A percentile compares a stretch with the other conserved stretches of the same genome.
Evolutionary conservation across 2,797 vertebrate genomes (phyloP).

Genomic region (Pseudochirops corinnae): DNA sequence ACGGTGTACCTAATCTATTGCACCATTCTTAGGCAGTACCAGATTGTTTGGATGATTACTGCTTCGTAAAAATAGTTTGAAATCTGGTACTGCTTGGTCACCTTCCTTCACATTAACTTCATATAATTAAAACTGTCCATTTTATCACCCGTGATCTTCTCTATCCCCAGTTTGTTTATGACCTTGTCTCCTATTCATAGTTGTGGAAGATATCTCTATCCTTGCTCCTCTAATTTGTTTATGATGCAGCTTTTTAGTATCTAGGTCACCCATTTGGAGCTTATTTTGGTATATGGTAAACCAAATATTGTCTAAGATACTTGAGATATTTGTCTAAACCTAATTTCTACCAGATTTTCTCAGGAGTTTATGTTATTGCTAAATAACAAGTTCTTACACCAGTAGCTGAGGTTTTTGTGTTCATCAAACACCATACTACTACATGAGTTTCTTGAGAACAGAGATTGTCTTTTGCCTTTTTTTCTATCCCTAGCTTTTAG

Average conservation of each 20-base stretch:
- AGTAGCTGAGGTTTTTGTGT: not conserved
- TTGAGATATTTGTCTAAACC: no score
- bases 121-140: not conserved
- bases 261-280: not conserved
- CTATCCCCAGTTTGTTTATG: not conserved
- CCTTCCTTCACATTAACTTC: not conserved
- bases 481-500: not conserved
- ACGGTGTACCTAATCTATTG: not conserved
- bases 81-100: not conserved
- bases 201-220: not conserved
- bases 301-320: no score
- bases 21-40: not conserved
- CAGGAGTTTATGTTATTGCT: not conserved
- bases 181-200: not conserved
- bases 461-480: not conserved
- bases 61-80: not conserved
- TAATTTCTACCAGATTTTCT: not conserved
- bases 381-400: not conserved
- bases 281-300: not conserved
- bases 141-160: not conserved
- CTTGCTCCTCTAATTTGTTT: not conserved
- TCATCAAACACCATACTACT: no score
- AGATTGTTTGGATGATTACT: not conserved
- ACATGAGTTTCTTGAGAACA: not conserved
- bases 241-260: not conserved